Evolutionary conservation across 2,113 vertebrate species (phyloP).

Genomic region (Vulpes vulpes): DNA sequence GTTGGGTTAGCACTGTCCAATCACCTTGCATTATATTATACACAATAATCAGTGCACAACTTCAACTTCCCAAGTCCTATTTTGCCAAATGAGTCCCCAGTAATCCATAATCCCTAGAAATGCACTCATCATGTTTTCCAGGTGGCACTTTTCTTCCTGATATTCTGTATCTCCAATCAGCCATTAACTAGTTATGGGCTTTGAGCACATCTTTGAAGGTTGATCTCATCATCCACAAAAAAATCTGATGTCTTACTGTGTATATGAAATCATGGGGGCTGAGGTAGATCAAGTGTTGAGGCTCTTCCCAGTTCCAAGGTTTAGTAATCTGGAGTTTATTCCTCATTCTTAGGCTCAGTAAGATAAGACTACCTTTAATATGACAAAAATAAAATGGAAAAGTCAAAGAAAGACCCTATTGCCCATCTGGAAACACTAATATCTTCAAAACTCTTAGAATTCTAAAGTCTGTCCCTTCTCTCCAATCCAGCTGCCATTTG

Average conservation of each 20-base stretch:
- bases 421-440: background rate
- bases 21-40: background rate
- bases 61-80: background rate
- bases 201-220: background rate
- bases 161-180: background rate
- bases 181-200: background rate
- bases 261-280: background rate
- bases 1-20: background rate
- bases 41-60: background rate
- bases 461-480: background rate
- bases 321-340: background rate
- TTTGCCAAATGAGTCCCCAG: background rate
- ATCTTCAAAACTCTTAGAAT: background rate
- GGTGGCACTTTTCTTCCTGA: background rate
- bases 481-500: background rate
- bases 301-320: background rate
- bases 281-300: background rate
- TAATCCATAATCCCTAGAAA: background rate
- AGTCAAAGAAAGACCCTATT: background rate
- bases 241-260: background rate
- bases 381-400: background rate
- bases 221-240: background rate
- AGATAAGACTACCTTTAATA: slow-evolving; percentile 1
- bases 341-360: background rate
- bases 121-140: background rate